Conservation (phyloP, 2,113 vertebrate species). For the Sakesphorus luctuosus region DNA sequence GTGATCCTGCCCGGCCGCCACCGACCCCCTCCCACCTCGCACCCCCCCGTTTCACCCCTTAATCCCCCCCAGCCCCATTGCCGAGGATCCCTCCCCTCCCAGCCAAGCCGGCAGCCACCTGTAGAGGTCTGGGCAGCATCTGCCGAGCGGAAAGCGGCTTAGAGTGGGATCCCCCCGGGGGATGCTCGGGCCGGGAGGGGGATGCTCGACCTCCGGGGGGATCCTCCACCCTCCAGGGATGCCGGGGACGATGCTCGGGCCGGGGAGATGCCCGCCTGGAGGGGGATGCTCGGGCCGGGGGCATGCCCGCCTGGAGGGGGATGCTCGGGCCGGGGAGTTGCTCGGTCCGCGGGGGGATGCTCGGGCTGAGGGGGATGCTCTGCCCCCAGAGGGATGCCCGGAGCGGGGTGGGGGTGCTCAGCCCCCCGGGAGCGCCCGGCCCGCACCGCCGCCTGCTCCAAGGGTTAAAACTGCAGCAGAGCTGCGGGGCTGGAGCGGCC, state of each 20-base stretch:
- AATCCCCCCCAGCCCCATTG: not conserved
- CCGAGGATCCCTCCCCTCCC: not conserved
- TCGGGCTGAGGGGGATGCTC: not conserved
- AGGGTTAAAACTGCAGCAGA: slow-evolving; percentile 47
- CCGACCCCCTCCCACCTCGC: not conserved
- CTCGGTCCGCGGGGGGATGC: not conserved
- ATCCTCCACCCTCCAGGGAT: not conserved
- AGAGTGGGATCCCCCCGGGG: not conserved
- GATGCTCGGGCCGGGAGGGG: not conserved
- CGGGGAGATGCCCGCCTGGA: no score
- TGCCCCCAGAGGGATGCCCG: not conserved
- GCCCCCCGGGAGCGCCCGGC: not conserved
- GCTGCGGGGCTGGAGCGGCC: not conserved
- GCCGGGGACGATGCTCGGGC: no score
- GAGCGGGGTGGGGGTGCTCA: not conserved
- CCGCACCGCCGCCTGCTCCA: not conserved
- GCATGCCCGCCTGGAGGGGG: no score
- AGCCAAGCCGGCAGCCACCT: not conserved
- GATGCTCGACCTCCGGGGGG: not conserved
- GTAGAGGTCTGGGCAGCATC: not conserved
- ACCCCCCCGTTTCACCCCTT: not conserved
- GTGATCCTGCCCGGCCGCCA: not conserved
- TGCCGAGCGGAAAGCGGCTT: not conserved
- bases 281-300: no score
- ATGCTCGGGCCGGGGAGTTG: not conserved